A percentile compares a stretch with the other conserved stretches of the same genome.
These are phyloP conservation scores for Zapus hudsonius DNA, from an alignment of 2,113 vertebrate genomes.

Conservation along the genomic window DNA sequence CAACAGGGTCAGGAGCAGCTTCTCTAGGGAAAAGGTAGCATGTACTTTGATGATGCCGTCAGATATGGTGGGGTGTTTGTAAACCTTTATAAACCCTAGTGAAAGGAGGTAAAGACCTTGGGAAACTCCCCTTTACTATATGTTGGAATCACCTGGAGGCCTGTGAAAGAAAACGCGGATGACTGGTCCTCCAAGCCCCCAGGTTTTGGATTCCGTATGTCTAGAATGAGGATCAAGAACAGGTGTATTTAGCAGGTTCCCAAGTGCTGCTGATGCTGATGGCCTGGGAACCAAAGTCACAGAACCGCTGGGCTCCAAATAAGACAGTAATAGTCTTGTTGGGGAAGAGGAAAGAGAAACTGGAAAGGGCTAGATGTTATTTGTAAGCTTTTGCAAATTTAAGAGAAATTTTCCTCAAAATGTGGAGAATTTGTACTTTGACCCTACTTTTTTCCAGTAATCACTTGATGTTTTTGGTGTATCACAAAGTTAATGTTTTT, in stretches of 20 bases:
- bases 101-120: background rate
- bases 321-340: background rate
- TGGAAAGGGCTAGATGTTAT: background rate
- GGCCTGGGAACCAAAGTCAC: background rate
- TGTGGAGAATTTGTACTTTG: background rate
- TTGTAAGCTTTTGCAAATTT: background rate
- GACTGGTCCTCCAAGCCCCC: background rate
- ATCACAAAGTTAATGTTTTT: background rate
- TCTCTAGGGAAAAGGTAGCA: background rate
- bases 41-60: background rate
- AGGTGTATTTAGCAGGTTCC: background rate
- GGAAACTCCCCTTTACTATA: background rate
- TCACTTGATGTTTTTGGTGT: background rate
- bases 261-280: background rate
- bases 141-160: background rate
- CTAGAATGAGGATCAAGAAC: background rate
- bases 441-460: slow-evolving; percentile 32
- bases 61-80: background rate
- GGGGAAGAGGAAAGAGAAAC: background rate
- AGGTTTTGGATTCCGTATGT: background rate
- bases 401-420: background rate
- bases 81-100: background rate
- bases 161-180: background rate
- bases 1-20: background rate
- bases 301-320: background rate